These are phyloP conservation scores for Indicator indicator DNA, from an alignment of 2,113 vertebrate species.

Conservation along the genomic window DNA sequence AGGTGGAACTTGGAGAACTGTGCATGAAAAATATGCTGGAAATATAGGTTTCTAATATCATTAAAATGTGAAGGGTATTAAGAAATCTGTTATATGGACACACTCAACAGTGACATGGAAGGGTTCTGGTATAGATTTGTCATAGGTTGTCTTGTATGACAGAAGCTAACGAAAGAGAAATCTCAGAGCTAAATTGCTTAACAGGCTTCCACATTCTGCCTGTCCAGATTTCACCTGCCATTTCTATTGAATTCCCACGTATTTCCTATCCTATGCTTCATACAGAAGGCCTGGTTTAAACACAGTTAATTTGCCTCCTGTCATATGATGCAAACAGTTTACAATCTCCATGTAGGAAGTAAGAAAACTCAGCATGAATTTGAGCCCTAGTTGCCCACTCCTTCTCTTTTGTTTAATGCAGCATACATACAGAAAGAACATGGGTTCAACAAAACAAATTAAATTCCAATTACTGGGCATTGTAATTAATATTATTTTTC, in stretches of 20 bases:
- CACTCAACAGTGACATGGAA: not conserved
- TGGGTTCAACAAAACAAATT: constrained; percentile 9
- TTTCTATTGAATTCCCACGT: not conserved
- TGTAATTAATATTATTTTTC: not conserved
- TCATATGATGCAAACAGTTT: not conserved
- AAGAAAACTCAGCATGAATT: constrained; percentile 17
- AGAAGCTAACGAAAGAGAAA: not conserved
- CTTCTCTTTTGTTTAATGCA: not conserved
- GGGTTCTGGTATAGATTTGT: not conserved
- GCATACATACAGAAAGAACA: constrained; percentile 5
- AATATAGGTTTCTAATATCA: not conserved
- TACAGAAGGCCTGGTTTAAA: not conserved
- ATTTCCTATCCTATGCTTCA: not conserved
- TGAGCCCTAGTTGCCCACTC: not conserved
- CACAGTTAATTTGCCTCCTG: not conserved
- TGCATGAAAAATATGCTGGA: not conserved
- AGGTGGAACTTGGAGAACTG: not conserved
- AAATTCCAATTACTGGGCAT: not conserved
- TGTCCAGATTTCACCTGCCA: not conserved
- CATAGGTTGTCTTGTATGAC: not conserved
- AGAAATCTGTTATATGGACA: not conserved
- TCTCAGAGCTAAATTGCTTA: not conserved
- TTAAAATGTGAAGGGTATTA: not conserved
- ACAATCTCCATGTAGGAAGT: not conserved
- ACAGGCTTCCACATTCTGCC: not conserved